These are phyloP conservation scores for Maniola jurtina DNA, from an alignment of 1,140 invertebrate species.

Conservation along the genomic window DNA sequence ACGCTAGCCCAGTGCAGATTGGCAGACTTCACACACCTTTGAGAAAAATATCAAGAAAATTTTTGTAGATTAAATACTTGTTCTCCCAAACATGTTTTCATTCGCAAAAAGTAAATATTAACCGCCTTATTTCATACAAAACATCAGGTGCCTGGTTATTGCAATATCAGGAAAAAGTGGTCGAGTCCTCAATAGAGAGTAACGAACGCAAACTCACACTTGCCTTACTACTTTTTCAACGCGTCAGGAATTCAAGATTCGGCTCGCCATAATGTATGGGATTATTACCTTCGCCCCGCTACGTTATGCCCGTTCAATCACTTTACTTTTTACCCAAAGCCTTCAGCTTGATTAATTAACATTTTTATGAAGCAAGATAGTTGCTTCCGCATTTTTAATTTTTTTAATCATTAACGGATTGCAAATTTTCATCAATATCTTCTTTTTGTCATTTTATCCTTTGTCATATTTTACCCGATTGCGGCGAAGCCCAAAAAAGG, in stretches of 20 bases:
- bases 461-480: too few species aligned
- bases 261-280: neutral
- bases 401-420: too few species aligned
- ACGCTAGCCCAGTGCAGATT: too few species aligned
- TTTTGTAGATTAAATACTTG: neutral
- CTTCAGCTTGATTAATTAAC: neutral
- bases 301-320: neutral
- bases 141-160: constrained; percentile 1
- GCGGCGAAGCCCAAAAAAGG: too few species aligned
- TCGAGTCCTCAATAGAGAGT: constrained; percentile 2
- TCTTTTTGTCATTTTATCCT: too few species aligned
- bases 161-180: constrained; percentile 17
- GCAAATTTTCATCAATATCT: too few species aligned
- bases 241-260: constrained; percentile 2
- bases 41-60: neutral
- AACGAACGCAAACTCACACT: constrained; percentile 8
- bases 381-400: neutral
- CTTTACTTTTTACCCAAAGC: neutral
- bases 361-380: neutral
- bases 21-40: too few species aligned
- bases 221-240: constrained; percentile 13
- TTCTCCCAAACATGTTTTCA: neutral
- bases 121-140: neutral
- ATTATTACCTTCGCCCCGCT: too few species aligned
- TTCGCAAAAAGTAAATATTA: neutral